These are phyloP conservation scores for Sebastes oblongus DNA, from an alignment of 2,797 vertebrate genomes.

Conservation along the genomic window DNA sequence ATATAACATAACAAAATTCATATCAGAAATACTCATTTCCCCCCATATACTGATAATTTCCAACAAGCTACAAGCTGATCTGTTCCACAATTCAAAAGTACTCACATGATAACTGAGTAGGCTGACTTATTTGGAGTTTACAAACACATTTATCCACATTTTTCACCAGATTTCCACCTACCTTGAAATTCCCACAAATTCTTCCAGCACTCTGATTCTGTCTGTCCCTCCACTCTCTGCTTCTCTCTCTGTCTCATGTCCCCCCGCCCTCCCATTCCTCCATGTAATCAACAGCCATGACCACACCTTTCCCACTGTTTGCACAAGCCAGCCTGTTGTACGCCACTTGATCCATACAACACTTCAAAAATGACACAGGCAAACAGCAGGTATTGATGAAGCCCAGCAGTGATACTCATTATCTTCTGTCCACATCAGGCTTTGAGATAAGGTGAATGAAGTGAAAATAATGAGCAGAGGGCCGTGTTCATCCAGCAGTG, in stretches of 20 bases:
- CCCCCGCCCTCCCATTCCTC: not conserved
- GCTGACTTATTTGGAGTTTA: not conserved
- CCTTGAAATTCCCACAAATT: constrained; percentile 3
- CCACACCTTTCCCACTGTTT: constrained; percentile 65
- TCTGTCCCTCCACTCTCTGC: not conserved
- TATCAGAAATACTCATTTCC: too few relatives aligned
- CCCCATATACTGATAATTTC: not conserved
- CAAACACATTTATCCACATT: not conserved
- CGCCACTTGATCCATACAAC: not conserved
- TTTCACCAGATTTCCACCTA: not conserved
- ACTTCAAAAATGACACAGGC: constrained; percentile 21
- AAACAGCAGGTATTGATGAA: constrained; percentile 28
- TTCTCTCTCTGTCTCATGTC: constrained; percentile 2
- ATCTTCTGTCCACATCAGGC: not conserved
- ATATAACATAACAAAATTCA: not conserved
- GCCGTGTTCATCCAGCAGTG: not conserved
- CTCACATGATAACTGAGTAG: not conserved
- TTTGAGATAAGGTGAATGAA: not conserved
- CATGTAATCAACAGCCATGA: constrained; percentile 53
- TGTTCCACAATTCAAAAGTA: not conserved
- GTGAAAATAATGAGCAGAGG: not conserved
- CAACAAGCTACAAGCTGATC: not conserved
- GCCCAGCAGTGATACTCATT: not conserved
- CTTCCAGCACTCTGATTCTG: not conserved
- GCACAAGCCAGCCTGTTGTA: not conserved